Evolutionary conservation across 35 echinoderm and acorn worm species (phyloP), one percentile per base, ranked within the genome.

Genomic region (Amphiura filiformis): DNA sequence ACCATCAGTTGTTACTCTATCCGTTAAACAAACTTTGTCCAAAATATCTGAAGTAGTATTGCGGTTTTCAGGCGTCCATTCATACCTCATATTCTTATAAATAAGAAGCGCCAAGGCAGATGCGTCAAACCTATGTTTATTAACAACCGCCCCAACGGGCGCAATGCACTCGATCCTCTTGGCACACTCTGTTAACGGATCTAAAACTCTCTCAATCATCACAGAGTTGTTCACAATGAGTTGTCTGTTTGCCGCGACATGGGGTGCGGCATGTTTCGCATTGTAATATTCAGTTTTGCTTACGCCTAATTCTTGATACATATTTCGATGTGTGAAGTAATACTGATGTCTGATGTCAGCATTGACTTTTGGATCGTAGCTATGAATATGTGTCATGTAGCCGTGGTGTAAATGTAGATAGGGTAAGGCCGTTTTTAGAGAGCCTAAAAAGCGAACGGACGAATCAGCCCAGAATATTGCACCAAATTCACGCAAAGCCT

Each of bases 401-500:
- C 93, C 93, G 64, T 95, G 90, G 52, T 95, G 93, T 18, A 86
- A 26, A 12, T 36, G 34, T 4, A 81, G 65, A 70, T 78, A 85
- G 17, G 89, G 93, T 7, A 95, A 7, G 7, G 92, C 70, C 0
- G 37, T 31, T 26, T 81, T 91, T 18, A 95, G 61, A 80, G 93
- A 91, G 37, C 77, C 75, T 57, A 81, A 82, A 26, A 95, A 84
- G 1, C 93, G 88, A 14, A 87, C 80, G 11, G 79, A 64, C 13
- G 93, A 85, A 78, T 95, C 93, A 36, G 84, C 93, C 84, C 84
- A 95, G 76, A 90, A 95, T 20, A 95, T 88, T 28, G 85, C 89
- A 31, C 93, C 93, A 81, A 95, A 95, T 77, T 95, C 93, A 23
- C 70, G 77, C 34, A 95, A 37, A 26, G 89, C 88, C 20, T 80